Evolutionary conservation across 2,113 vertebrate species (phyloP).

Genomic region (Nymphicus hollandicus): DNA sequence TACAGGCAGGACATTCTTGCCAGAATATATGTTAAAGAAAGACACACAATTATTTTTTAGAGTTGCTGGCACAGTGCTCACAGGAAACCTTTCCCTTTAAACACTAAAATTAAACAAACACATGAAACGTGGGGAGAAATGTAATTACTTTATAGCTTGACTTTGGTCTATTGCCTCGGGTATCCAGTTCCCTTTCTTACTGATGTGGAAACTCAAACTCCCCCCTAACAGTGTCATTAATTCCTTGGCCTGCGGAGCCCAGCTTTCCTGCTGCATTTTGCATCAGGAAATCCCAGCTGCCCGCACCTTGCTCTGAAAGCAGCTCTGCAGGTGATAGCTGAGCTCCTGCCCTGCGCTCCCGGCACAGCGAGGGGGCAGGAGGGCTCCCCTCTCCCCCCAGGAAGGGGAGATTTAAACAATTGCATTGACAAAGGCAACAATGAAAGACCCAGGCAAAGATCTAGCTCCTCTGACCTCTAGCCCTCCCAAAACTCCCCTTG

Average conservation of each 20-base stretch:
- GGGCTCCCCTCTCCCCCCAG: not conserved
- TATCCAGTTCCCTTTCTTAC: slow-evolving; percentile 60
- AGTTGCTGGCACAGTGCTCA: slow-evolving; percentile 22
- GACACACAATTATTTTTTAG: slow-evolving; percentile 52
- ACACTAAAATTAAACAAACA: slow-evolving; percentile 67
- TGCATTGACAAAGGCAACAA: not conserved
- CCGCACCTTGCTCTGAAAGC: not conserved
- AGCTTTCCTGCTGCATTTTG: slow-evolving; percentile 55
- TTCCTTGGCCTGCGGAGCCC: slow-evolving; percentile 34
- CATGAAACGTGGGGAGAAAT: slow-evolving; percentile 57
- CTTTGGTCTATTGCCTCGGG: slow-evolving; percentile 60
- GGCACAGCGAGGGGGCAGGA: not conserved
- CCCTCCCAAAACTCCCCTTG: not conserved
- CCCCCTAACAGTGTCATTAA: slow-evolving; percentile 51
- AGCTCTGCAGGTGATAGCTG: slow-evolving; percentile 3
- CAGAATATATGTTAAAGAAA: slow-evolving; percentile 36
- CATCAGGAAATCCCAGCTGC: slow-evolving; percentile 50
- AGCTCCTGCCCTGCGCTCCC: not conserved
- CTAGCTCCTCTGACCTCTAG: not conserved
- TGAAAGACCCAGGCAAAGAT: not conserved
- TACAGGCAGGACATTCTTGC: not conserved
- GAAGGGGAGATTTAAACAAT: not conserved
- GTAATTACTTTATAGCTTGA: slow-evolving; percentile 68
- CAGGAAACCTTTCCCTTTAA: slow-evolving; percentile 64
- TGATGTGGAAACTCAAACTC: slow-evolving; percentile 62